Conservation (phyloP, 2,888 invertebrate genomes). For the Caprella mutica region DNA sequence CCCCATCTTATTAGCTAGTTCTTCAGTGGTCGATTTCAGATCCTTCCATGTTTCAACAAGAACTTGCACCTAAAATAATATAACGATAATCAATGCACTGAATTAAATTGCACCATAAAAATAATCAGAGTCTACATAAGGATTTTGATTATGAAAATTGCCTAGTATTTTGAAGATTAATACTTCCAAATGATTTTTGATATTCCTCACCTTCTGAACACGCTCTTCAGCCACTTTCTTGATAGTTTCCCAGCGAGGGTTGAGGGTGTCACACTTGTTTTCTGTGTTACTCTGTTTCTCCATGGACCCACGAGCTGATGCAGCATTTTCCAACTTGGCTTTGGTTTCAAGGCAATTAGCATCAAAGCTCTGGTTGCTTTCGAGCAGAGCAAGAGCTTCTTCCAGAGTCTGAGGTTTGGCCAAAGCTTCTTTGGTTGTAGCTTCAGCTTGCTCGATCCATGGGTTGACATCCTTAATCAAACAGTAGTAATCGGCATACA, state of each 20-base stretch:
- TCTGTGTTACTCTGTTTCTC: constrained; percentile 31
- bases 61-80: constrained; percentile 21
- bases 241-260: constrained; percentile 25
- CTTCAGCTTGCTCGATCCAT: constrained; percentile 33
- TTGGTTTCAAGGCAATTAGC: constrained; percentile 17
- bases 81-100: too few species aligned
- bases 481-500: constrained; percentile 34
- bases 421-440: constrained; percentile 21
- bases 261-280: constrained; percentile 24
- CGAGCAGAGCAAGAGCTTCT: constrained; percentile 30
- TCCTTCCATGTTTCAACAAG: constrained; percentile 30
- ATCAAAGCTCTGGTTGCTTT: constrained; percentile 22
- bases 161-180: not conserved
- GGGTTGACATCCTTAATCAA: constrained; percentile 34
- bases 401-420: constrained; percentile 32
- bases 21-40: constrained; percentile 26
- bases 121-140: too few species aligned
- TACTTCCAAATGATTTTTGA: not conserved
- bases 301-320: constrained; percentile 22
- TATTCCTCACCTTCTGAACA: constrained; percentile 29
- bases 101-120: too few species aligned
- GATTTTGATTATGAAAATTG: too few species aligned
- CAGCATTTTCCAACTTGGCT: constrained; percentile 24
- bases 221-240: constrained; percentile 29
- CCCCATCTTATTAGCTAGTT: constrained; percentile 25